phyloP scores from a whole-genome alignment of 2,888 invertebrate genomes.

The Ophion costatus region DNA sequence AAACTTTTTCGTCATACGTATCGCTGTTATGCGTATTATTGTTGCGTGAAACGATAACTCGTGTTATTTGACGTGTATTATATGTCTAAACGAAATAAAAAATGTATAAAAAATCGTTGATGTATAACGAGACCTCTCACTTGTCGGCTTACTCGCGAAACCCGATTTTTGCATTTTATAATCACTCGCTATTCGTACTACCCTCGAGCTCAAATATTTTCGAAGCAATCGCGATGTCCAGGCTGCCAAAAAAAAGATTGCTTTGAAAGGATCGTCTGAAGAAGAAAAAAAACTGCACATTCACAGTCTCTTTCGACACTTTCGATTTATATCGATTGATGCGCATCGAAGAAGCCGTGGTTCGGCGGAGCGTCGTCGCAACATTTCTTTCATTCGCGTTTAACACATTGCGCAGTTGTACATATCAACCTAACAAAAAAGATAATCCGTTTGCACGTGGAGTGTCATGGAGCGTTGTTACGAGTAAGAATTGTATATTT shows the following conservation, averaged over 20 bases:
- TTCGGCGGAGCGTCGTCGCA: neutral
- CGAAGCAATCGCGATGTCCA: neutral
- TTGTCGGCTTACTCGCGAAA: neutral
- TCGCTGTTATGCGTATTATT: slow-evolving; percentile 22
- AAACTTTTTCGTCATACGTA: slow-evolving; percentile 33
- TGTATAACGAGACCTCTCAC: neutral
- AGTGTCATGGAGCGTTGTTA: slow-evolving; percentile 51
- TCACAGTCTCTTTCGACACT: neutral
- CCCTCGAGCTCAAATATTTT: neutral
- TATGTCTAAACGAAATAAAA: slow-evolving; percentile 53
- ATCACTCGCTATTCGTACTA: neutral
- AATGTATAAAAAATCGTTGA: slow-evolving; percentile 34
- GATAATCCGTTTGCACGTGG: slow-evolving; percentile 6
- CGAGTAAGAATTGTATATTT: slow-evolving; percentile 37
- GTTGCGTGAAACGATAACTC: slow-evolving; percentile 38
- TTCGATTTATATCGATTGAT: neutral
- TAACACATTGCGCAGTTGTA: slow-evolving; percentile 45
- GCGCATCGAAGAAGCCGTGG: neutral
- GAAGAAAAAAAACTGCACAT: neutral
- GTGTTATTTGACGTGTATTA: slow-evolving; percentile 58
- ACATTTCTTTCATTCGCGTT: slow-evolving; percentile 13
- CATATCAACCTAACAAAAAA: slow-evolving; percentile 24
- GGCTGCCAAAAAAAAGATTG: neutral
- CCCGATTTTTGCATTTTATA: no score
- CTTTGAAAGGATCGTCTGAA: no score